Evolutionary conservation across 2,888 invertebrate genomes (phyloP).

Genomic region (Thumatha senex): DNA sequence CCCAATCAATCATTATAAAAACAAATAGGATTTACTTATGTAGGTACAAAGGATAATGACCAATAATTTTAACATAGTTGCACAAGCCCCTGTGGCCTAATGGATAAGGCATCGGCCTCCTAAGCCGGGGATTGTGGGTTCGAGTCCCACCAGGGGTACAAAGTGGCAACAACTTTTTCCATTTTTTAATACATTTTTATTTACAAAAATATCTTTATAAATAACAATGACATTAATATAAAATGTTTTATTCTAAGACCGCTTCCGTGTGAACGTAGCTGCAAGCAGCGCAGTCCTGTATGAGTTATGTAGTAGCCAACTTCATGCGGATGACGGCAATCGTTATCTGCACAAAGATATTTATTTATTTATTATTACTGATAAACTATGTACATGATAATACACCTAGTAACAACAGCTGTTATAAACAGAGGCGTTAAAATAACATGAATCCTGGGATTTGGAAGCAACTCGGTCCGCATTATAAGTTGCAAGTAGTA

Average conservation of each 20-base stretch:
- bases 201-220: constrained; percentile 31
- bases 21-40: too few relatives aligned
- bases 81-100: constrained; percentile 88
- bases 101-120: constrained; percentile 91
- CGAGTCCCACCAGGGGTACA: constrained; percentile 89
- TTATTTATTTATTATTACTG: constrained; percentile 22
- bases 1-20: too few relatives aligned
- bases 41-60: neutral
- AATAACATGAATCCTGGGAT: too few relatives aligned
- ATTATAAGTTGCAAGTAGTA: too few relatives aligned
- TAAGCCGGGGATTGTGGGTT: constrained; percentile 91
- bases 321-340: constrained; percentile 86
- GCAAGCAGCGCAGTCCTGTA: constrained; percentile 73
- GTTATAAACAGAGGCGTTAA: too few relatives aligned
- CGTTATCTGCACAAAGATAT: constrained; percentile 79
- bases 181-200: neutral
- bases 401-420: too few relatives aligned
- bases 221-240: constrained; percentile 33
- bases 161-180: neutral
- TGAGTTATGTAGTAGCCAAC: constrained; percentile 81
- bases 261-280: constrained; percentile 53
- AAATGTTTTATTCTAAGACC: constrained; percentile 10
- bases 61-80: rapidly evolving
- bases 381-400: neutral
- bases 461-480: too few relatives aligned